A percentile compares a stretch with the other conserved stretches of the same genome.
Evolutionary conservation across 2,113 vertebrate species (phyloP).

Genomic region (Plectropomus leopardus): DNA sequence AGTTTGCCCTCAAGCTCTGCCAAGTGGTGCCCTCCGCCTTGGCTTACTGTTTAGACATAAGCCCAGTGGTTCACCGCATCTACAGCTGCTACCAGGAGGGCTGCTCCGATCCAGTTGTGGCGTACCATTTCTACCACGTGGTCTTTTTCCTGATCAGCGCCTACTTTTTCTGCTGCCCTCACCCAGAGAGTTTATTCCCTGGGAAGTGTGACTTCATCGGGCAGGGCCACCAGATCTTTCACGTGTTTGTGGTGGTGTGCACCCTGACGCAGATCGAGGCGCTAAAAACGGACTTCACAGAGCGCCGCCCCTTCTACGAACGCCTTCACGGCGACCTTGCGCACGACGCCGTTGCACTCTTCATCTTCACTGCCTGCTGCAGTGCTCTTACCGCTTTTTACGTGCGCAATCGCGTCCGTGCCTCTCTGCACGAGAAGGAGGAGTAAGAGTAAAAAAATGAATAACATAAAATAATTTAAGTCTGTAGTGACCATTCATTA

Average conservation of each 20-base stretch:
- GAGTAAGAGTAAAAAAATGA: constrained; percentile 72
- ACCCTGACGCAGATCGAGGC: constrained; percentile 95
- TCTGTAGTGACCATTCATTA: constrained; percentile 48
- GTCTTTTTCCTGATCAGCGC: constrained; percentile 92
- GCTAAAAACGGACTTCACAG: constrained; percentile 90
- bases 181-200: constrained; percentile 94
- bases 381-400: constrained; percentile 89
- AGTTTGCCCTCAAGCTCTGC: constrained; percentile 87
- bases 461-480: constrained; percentile 49
- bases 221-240: constrained; percentile 97
- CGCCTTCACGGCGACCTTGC: constrained; percentile 87
- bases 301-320: constrained; percentile 88
- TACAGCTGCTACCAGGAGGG: constrained; percentile 79
- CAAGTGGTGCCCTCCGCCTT: constrained; percentile 93
- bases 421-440: constrained; percentile 86
- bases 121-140: constrained; percentile 92
- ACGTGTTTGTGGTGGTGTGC: constrained; percentile 92
- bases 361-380: constrained; percentile 89
- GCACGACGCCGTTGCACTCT: constrained; percentile 89
- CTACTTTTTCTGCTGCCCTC: constrained; percentile 93
- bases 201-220: constrained; percentile 93
- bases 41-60: constrained; percentile 95
- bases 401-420: constrained; percentile 87
- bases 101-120: constrained; percentile 84
- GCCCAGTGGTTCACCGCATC: constrained; percentile 93